Evolutionary conservation across 2,797 vertebrate species (phyloP), one percentile per base, ranked within the genome.

Genomic region (Leptoclinus maculatus): DNA sequence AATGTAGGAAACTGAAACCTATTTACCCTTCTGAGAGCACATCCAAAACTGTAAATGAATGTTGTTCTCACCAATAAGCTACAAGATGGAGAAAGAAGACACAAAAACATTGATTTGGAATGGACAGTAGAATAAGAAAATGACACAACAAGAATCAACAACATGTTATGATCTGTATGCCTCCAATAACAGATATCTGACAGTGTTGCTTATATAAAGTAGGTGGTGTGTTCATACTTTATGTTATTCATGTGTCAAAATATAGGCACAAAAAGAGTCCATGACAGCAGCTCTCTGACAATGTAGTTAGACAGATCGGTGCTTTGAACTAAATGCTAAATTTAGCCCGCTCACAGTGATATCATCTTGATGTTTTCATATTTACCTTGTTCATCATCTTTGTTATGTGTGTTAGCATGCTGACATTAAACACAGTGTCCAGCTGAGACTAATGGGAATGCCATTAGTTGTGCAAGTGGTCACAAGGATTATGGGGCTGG

Each of bases 1-100:
- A 27, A 79, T 79, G 82, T 53, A 76, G 49, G 39, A 25, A 57
- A 62, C 39, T 58, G 25, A 71, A 87, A 87, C 21, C 43, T 3
- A 1, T 76, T 76, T 41, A 65, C 29, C 53, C 54, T 63, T 76
- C 36, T 21, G 25, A 83, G 56, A 78, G 71, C 64, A 68, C n/a
- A 74, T 70, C 38, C 17, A 16, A 56, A 73, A 34, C 57, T 74
- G 49, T 54, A 62, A 60, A 66, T 69, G 41, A 59, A 53, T 54
- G 14, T 36, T 59, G 59, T 36, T 70, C 29, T 51, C 53, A 27
- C 51, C 45, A 68, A 71, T 29, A 39, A 36, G 14, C 34, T 60
- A 36, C 21, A 59, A 47, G 49, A 23, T 13, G 16, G 11, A 41
- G 12, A 67, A 49, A 25, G 3, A 29, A 41, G 25, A 62, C 12